phyloP scores from a whole-genome alignment of 2,113 vertebrate genomes.

The Anhinga anhinga region DNA sequence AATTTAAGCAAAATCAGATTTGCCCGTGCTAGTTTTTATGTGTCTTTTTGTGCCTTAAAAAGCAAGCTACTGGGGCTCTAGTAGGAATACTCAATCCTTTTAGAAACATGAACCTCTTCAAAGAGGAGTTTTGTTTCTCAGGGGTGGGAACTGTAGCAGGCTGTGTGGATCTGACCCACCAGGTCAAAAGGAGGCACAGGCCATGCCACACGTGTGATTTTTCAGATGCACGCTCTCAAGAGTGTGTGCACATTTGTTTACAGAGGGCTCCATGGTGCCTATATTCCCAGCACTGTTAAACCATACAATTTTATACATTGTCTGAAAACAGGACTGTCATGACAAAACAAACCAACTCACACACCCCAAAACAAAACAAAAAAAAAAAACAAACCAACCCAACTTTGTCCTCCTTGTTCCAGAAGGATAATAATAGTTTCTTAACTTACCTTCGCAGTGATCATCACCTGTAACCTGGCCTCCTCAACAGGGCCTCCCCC shows the following conservation, averaged over 20 bases:
- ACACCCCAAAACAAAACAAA: not conserved
- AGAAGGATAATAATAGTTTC: not conserved
- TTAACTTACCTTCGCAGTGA: not conserved
- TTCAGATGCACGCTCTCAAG: not conserved
- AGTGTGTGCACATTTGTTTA: not conserved
- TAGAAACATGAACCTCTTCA: not conserved
- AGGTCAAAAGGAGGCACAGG: not conserved
- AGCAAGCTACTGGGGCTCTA: not conserved
- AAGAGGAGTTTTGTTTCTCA: not conserved
- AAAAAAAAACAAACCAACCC: not conserved
- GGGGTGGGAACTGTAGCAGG: not conserved
- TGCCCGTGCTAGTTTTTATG: not conserved
- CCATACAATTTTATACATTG: not conserved
- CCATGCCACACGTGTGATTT: fast-evolving
- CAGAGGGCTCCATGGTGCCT: not conserved
- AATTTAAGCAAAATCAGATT: not conserved
- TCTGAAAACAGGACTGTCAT: not conserved
- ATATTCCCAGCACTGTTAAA: not conserved
- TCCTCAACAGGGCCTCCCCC: fast-evolving
- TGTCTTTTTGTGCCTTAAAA: not conserved
- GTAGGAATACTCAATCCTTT: not conserved
- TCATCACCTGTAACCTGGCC: not conserved
- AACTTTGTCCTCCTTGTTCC: not conserved
- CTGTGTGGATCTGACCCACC: not conserved
- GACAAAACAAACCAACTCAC: not conserved